Evolutionary conservation across 2,797 vertebrate species (phyloP), one percentile per base, ranked within the genome.

Genomic region (Tenualosa ilisha): DNA sequence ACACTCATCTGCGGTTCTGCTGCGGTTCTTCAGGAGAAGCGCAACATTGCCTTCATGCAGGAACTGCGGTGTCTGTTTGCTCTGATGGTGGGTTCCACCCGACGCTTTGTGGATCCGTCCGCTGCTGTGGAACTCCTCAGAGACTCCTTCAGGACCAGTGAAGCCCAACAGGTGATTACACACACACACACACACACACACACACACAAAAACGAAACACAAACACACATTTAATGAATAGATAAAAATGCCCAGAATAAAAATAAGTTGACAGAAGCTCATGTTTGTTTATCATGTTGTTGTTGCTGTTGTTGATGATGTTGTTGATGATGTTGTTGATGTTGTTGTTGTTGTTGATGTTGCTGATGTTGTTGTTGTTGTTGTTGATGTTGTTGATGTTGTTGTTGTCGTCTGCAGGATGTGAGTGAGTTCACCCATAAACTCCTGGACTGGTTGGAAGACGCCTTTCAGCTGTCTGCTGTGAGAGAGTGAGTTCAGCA

Each of bases 401-500:
- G 20, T 56, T 56, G 8, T 11, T 51, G 50, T 51, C 8, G 8
- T 12, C 86, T 11, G 92, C 94, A 99, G 98, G 98, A 99, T 88
- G 98, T 99, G 91, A 99, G 98, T 88, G 98, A 99, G 90, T 99
- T 99, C 90, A 98, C 98, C 0, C 98, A 99, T 93, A 99, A 98
- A 88, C 96, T 99, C 7, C 95, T 99, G 68, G 98, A 99, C 91
- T 98, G 98, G 98, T 94, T 99, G 3, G 98, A 99, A 88, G 98
- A 99, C 0, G 97, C 98, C 0, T 99, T 99, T 93, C 97, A 99
- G 91, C 93, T 98, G 43, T 93, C 97, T 43, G 97, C 97, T 82
- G 96, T 94, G 20, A 95, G 92, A 93, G 95, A 93, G 98, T 99
- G 93, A 95, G 97, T 94, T 84, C 59, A 82, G 59, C 6, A 81